Conservation (phyloP, 1,140 invertebrate genomes). For the Pachypeltis micranthus region DNA sequence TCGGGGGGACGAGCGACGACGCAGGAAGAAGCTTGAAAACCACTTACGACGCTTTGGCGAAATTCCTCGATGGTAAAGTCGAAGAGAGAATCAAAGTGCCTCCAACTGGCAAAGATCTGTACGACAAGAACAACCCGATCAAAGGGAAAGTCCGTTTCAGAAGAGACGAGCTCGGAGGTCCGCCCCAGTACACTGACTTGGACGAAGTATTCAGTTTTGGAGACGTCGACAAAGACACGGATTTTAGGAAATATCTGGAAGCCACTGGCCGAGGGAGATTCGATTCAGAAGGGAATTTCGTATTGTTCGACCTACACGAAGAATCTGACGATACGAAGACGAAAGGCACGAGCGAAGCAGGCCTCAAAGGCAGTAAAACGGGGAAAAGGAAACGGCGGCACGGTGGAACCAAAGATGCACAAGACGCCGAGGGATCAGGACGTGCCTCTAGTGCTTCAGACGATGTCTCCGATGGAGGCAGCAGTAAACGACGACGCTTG, state of each 20-base stretch:
- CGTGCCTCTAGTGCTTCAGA: background rate
- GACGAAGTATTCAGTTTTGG: background rate
- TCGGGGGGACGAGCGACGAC: background rate
- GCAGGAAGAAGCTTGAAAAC: background rate
- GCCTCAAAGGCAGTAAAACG: background rate
- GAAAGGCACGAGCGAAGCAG: background rate
- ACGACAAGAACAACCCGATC: conserved; percentile 1
- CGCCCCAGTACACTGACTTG: background rate
- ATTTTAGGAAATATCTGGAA: background rate
- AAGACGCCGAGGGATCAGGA: background rate
- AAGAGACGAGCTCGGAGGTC: background rate
- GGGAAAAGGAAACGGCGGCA: background rate
- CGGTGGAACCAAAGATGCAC: background rate
- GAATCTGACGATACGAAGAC: background rate
- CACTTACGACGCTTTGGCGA: background rate
- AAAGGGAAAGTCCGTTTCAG: background rate
- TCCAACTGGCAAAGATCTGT: background rate
- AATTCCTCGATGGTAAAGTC: background rate
- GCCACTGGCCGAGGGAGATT: background rate
- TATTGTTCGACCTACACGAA: background rate
- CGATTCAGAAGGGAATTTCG: background rate
- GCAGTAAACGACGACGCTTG: background rate
- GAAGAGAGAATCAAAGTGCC: background rate
- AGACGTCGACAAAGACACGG: background rate
- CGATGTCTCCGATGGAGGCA: too few relatives aligned